These are phyloP conservation scores for Acrossocheilus fasciatus DNA, from an alignment of 2,797 vertebrate species.

Conservation along the genomic window DNA sequence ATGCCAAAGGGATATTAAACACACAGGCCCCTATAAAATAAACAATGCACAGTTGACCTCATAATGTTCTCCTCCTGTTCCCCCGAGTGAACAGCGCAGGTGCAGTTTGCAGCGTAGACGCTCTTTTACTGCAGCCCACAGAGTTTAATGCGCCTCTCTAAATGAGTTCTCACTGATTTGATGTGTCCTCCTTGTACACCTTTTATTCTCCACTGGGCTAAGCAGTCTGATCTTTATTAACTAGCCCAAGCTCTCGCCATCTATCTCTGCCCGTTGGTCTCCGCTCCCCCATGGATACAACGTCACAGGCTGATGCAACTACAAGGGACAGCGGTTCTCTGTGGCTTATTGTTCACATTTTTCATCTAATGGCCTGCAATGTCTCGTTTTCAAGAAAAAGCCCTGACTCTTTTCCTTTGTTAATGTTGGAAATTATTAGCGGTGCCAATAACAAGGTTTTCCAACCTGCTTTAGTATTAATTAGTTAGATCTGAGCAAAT, in stretches of 20 bases:
- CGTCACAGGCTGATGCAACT: conserved; percentile 49
- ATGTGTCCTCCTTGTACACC: conserved; percentile 55
- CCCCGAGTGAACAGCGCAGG: conserved; percentile 45
- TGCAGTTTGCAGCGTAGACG: conserved; percentile 30
- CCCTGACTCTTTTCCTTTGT: conserved; percentile 30
- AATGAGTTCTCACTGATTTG: conserved; percentile 58
- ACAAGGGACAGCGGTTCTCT: conserved; percentile 14
- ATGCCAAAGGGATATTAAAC: conserved; percentile 50
- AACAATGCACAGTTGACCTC: conserved; percentile 54
- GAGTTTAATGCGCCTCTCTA: conserved; percentile 54
- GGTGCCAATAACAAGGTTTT: conserved; percentile 14
- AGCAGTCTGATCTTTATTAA: conserved; percentile 66
- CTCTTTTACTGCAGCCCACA: conserved; percentile 22
- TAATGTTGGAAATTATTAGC: conserved; percentile 41
- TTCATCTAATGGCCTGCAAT: conserved; percentile 42
- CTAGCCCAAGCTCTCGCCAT: conserved; percentile 58
- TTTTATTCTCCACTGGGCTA: conserved; percentile 60
- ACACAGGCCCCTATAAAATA: conserved; percentile 45
- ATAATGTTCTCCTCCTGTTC: conserved; percentile 52
- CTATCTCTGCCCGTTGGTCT: conserved; percentile 61
- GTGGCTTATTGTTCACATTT: conserved; percentile 50
- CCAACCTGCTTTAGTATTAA: conserved; percentile 10
- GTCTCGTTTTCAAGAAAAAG: conserved; percentile 36
- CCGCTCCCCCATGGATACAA: conserved; percentile 53
- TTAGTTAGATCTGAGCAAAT: not conserved